Conservation (phyloP, 2,888 invertebrate species). For the Sicus ferrugineus region DNA sequence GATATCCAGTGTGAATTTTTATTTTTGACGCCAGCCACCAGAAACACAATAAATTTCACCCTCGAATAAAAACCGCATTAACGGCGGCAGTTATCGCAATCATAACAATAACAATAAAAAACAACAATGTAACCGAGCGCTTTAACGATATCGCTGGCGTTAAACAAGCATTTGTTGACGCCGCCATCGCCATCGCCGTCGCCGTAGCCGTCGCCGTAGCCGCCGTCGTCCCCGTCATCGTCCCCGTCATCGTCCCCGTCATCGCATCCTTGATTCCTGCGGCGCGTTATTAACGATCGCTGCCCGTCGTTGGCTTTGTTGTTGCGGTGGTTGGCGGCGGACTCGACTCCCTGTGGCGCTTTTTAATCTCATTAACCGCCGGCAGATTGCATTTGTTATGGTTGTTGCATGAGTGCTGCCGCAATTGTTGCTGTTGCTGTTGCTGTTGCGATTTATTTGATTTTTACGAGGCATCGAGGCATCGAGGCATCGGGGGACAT, state of each 20-base stretch:
- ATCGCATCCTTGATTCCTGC: slow-evolving; percentile 9
- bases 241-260: no score
- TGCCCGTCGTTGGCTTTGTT: neutral
- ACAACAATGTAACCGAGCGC: neutral
- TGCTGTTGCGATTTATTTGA: slow-evolving; percentile 34
- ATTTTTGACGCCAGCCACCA: no score
- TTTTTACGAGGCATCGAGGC: no score
- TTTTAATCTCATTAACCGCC: slow-evolving; percentile 57
- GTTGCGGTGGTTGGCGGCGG: neutral
- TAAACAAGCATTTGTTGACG: neutral
- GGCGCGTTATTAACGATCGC: slow-evolving; percentile 11
- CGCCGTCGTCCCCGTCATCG: slow-evolving; percentile 1
- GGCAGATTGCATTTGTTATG: slow-evolving; percentile 28
- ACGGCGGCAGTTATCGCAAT: neutral
- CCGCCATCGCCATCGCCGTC: neutral
- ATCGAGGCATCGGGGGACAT: no score
- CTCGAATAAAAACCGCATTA: neutral
- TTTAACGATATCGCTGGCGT: slow-evolving; percentile 5
- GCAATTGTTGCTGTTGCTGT: slow-evolving; percentile 38
- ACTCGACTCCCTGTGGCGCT: slow-evolving; percentile 46
- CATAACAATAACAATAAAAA: neutral
- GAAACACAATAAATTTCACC: neutral
- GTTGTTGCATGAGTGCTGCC: slow-evolving; percentile 24
- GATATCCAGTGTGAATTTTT: no score
- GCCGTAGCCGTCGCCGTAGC: no score